phyloP scores from a whole-genome alignment of 2,113 vertebrate genomes.

The Dasypus novemcinctus region DNA sequence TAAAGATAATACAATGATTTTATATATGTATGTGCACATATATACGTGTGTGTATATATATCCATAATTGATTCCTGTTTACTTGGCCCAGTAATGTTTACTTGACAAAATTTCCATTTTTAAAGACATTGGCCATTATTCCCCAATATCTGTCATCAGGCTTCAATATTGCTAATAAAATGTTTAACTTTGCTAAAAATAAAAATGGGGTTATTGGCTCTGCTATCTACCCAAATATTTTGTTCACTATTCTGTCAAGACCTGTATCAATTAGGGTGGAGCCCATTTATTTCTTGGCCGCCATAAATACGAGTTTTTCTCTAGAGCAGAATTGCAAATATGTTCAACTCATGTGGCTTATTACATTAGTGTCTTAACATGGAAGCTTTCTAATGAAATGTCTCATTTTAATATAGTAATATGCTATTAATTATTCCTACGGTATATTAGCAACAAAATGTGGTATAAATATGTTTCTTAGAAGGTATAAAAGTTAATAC shows the following conservation, averaged over 20 bases:
- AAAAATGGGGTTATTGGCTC: not conserved
- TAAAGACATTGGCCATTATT: conserved; percentile 8
- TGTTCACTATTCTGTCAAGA: conserved; percentile 9
- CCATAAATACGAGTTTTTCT: not conserved
- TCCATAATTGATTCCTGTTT: not conserved
- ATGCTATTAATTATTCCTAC: conserved; percentile 1
- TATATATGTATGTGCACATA: too few species aligned
- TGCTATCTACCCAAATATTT: not conserved
- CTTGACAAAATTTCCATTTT: conserved; percentile 2
- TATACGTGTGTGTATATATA: not conserved
- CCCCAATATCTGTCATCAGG: not conserved
- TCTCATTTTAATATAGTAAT: not conserved
- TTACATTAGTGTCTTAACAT: not conserved
- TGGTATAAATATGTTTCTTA: not conserved
- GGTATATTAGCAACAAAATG: not conserved
- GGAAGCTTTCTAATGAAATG: conserved; percentile 11
- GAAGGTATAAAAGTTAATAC: not conserved
- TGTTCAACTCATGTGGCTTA: not conserved
- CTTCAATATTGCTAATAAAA: not conserved
- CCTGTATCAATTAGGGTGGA: not conserved
- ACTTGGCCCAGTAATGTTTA: not conserved
- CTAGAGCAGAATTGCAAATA: not conserved
- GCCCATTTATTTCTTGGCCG: not conserved
- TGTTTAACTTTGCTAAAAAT: conserved; percentile 28
- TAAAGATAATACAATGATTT: not conserved